phyloP scores from a whole-genome alignment of 2,888 invertebrate species.

The Scotopteryx bipunctaria region DNA sequence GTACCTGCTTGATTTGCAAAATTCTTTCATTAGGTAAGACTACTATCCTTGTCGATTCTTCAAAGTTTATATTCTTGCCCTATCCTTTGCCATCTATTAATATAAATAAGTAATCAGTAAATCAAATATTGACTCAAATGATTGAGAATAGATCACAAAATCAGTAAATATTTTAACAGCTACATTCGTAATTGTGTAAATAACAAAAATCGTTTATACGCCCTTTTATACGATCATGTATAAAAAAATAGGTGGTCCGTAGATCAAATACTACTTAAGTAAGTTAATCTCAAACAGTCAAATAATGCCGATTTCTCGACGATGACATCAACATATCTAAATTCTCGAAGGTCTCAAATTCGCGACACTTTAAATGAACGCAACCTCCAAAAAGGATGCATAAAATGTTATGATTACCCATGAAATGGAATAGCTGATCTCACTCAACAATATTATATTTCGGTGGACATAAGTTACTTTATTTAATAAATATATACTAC shows the following conservation, averaged over 20 bases:
- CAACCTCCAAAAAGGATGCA: conserved; percentile 1
- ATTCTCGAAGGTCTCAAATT: not conserved
- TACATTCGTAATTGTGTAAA: not conserved
- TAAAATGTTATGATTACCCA: too few relatives aligned
- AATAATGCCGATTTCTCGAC: not conserved
- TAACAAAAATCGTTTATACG: not conserved
- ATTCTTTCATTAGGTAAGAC: conserved; percentile 1
- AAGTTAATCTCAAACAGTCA: conserved; percentile 13
- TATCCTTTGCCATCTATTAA: not conserved
- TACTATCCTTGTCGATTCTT: not conserved
- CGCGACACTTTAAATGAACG: conserved; percentile 5
- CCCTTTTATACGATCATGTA: not conserved
- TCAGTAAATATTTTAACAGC: not conserved
- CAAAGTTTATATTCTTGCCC: not conserved
- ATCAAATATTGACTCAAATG: conserved; percentile 4
- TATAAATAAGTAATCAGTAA: conserved; percentile 5
- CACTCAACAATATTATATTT: too few relatives aligned
- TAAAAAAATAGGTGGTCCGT: conserved; percentile 3
- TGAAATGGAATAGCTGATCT: too few relatives aligned
- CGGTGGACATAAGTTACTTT: too few relatives aligned
- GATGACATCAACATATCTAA: conserved; percentile 19
- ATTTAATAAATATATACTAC: too few relatives aligned
- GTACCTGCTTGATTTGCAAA: not conserved
- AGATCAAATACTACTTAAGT: conserved; percentile 9
- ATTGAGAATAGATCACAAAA: conserved; percentile 1